Base-by-base conservation (phyloP, 2,797 vertebrate species). In the Muscicapa striata region DNA sequence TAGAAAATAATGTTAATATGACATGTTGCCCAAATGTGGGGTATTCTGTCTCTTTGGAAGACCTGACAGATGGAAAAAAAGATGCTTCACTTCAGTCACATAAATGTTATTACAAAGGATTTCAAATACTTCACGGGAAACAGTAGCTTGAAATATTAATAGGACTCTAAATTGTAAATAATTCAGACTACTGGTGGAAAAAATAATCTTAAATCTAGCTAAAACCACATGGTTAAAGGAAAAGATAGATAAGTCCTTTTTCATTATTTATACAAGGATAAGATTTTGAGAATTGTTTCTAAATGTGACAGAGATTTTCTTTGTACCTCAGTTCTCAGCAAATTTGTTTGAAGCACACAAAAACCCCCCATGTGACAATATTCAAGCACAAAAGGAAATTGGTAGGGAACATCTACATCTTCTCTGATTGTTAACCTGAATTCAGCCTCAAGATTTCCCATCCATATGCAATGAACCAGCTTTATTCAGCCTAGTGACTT, bases 1-100 rank as follows among this genome's bases (percentile, higher is more conserved):
- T 58, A 72, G 43, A 90, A 82, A 92, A 78, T 30, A 67, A 73
- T 41, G 29, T 51, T 89, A 67, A 57, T 63, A 76, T 23, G 29
- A n/a, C 20, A 48, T 24, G n/a, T 55, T 84, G 67, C 81, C 27
- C 36, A 84, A 85, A 89, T 62, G 43, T 78, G 54, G 27, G 27
- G 14, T 80, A 85, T 24, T 79, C 24, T 70, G 38, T 82, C 55
- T 83, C 41, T 89, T 58, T 89, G 64, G n/a, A 70, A 84, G 27
- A 75, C 20, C 27, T 75, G 81, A 57, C 30, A 94, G 67, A 94
- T 68, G 64, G n/a, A 68, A 93, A 91, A 91, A 93, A 93, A 68
- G 16, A 66, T 24, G 40, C 13, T 22, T 89, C 29, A 74, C 63
- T 49, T 80, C 38, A 87, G 51, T 64, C 49, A 83, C 30, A 85